These are phyloP conservation scores for Osmoderma eremita DNA, from an alignment of 2,888 invertebrate species.

Conservation along the genomic window DNA sequence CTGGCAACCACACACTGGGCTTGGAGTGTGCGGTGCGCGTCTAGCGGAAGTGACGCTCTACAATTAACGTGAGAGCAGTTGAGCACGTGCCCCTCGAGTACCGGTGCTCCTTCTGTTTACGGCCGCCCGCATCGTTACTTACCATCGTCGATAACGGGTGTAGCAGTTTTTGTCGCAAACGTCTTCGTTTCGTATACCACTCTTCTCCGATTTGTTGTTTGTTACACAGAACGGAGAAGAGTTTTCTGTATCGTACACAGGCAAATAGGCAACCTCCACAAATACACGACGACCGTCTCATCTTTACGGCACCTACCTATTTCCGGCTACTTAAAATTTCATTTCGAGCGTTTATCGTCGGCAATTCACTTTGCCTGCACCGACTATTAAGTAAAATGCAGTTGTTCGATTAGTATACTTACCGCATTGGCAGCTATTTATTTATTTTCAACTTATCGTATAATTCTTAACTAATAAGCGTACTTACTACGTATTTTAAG, in stretches of 20 bases:
- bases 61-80: constrained; percentile 51
- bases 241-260: constrained; percentile 6
- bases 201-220: constrained; percentile 23
- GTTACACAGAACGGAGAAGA: constrained; percentile 25
- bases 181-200: constrained; percentile 30
- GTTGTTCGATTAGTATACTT: constrained; percentile 1
- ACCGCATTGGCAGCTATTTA: too few relatives aligned
- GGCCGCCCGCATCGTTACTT: constrained; percentile 45
- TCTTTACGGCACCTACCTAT: constrained; percentile 22
- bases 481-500: too few relatives aligned
- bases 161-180: constrained; percentile 38
- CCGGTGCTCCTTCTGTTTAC: constrained; percentile 49
- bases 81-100: constrained; percentile 50
- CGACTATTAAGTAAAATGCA: constrained; percentile 16
- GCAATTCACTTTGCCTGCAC: neutral
- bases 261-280: constrained; percentile 17
- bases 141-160: constrained; percentile 34
- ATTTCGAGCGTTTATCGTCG: constrained; percentile 12
- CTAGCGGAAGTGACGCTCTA: constrained; percentile 51
- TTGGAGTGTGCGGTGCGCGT: constrained; percentile 44
- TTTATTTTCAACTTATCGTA: too few relatives aligned
- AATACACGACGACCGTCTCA: constrained; percentile 8
- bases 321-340: constrained; percentile 35
- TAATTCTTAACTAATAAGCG: too few relatives aligned
- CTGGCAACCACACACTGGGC: constrained; percentile 29